Evolutionary conservation across 1,140 invertebrate species (phyloP).

Genomic region (Frieseomelitta varia): DNA sequence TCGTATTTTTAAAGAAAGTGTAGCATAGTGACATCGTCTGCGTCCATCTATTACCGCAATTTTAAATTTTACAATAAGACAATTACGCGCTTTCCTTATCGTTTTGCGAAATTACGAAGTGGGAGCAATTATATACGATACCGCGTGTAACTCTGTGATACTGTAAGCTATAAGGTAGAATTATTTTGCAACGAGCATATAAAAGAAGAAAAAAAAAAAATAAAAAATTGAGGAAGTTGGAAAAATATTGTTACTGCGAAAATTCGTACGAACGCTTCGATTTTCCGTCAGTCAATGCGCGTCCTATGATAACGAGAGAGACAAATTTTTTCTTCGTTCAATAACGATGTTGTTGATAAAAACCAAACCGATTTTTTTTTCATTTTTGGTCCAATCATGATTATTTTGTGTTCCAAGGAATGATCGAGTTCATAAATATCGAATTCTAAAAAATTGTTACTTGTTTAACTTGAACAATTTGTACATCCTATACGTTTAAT

Average conservation of each 20-base stretch:
- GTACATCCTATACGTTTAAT: neutral
- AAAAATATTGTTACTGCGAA: slow-evolving; percentile 47
- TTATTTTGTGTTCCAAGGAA: neutral
- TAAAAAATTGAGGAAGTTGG: slow-evolving; percentile 14
- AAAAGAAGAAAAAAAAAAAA: slow-evolving; percentile 14
- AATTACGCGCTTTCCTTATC: slow-evolving; percentile 54
- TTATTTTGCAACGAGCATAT: slow-evolving; percentile 75
- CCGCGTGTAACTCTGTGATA: slow-evolving; percentile 81
- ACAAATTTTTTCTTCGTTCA: slow-evolving; percentile 29
- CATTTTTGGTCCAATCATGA: neutral
- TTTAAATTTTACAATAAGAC: slow-evolving; percentile 15
- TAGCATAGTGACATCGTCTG: slow-evolving; percentile 48
- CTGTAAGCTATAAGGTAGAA: slow-evolving; percentile 80
- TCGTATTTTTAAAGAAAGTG: neutral
- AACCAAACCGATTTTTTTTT: neutral
- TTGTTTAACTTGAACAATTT: neutral
- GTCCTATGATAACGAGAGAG: slow-evolving; percentile 23
- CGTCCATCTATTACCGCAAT: slow-evolving; percentile 10
- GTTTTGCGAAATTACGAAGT: slow-evolving; percentile 64
- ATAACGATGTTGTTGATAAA: neutral
- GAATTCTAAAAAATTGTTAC: neutral
- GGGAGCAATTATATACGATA: slow-evolving; percentile 73
- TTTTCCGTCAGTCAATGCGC: slow-evolving; percentile 45
- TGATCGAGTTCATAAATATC: neutral
- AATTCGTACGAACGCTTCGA: slow-evolving; percentile 55